A percentile compares a stretch with the other conserved stretches of the same genome.
phyloP scores from a whole-genome alignment of 2,888 invertebrate genomes.

The Aquatica leii region DNA sequence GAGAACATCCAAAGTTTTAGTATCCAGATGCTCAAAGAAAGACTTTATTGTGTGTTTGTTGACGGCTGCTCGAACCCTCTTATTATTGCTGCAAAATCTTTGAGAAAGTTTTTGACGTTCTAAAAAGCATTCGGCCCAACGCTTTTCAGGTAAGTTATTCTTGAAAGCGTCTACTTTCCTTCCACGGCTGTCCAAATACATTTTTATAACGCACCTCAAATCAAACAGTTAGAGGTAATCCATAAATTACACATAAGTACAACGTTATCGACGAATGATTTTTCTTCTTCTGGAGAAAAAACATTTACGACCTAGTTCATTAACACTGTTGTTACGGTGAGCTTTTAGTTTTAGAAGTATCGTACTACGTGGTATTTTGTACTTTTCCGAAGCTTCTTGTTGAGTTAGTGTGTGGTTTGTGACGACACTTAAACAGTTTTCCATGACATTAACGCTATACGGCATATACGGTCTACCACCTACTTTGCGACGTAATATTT shows the following conservation, averaged over 20 bases:
- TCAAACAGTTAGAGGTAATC: not conserved
- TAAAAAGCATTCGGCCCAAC: slow-evolving; percentile 9
- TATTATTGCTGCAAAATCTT: not conserved
- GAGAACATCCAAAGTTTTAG: no score
- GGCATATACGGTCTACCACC: no score
- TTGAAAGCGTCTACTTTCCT: no score
- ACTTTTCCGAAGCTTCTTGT: not conserved
- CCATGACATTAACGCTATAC: no score
- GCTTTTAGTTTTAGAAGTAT: no score
- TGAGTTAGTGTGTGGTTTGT: no score
- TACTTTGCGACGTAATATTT: not conserved
- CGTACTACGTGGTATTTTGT: no score
- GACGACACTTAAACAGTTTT: no score
- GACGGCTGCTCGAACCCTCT: not conserved
- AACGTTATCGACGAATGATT: not conserved
- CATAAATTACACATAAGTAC: not conserved
- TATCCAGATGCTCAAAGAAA: no score
- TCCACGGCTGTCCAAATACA: not conserved
- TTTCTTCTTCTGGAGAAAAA: not conserved
- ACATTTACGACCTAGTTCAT: no score
- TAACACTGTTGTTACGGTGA: no score
- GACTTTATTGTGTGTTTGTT: not conserved
- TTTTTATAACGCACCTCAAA: not conserved
- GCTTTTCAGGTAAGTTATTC: slow-evolving; percentile 11
- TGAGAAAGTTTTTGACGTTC: not conserved